Percentiles rank a stretch among this genome's conserved stretches.
These are phyloP conservation scores for Argyrosomus japonicus DNA, from an alignment of 2,113 vertebrate species.

Conservation along the genomic window DNA sequence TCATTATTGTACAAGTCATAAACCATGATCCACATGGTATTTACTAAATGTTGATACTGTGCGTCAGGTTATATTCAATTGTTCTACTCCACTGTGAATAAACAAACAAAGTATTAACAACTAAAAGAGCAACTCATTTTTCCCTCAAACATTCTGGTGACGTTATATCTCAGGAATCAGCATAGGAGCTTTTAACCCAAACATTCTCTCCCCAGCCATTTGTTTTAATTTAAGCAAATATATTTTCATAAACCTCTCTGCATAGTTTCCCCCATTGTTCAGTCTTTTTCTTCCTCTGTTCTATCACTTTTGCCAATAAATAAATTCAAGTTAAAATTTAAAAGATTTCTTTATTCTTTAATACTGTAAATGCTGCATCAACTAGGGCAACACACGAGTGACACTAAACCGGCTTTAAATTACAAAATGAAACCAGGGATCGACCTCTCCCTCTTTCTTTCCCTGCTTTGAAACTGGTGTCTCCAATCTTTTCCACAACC, in stretches of 20 bases:
- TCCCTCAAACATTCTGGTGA: background rate
- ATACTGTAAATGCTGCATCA: slow-evolving; percentile 15
- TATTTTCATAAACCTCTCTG: background rate
- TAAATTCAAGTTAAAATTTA: background rate
- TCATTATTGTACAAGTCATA: slow-evolving; percentile 57
- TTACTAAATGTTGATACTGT: slow-evolving; percentile 5
- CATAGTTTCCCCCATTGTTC: background rate
- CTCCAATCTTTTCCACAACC: slow-evolving; percentile 65
- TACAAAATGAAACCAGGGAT: slow-evolving; percentile 53
- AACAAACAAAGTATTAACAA: slow-evolving; percentile 8
- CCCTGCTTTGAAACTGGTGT: slow-evolving; percentile 66
- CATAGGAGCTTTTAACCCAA: too few relatives aligned
- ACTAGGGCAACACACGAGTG: background rate
- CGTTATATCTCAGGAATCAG: background rate
- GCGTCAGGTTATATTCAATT: background rate
- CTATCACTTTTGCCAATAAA: background rate
- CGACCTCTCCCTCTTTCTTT: slow-evolving; percentile 50
- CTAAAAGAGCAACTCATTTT: background rate
- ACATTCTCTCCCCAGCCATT: background rate
- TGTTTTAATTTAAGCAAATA: background rate
- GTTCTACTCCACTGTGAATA: background rate
- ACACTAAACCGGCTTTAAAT: slow-evolving; percentile 42
- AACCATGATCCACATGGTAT: slow-evolving; percentile 39
- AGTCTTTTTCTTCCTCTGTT: background rate
- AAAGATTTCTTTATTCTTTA: background rate